Percentiles rank a stretch among this genome's conserved stretches.
These are phyloP conservation scores for Chydorus sphaericus DNA, from an alignment of 2,888 invertebrate genomes.

Conservation along the genomic window DNA sequence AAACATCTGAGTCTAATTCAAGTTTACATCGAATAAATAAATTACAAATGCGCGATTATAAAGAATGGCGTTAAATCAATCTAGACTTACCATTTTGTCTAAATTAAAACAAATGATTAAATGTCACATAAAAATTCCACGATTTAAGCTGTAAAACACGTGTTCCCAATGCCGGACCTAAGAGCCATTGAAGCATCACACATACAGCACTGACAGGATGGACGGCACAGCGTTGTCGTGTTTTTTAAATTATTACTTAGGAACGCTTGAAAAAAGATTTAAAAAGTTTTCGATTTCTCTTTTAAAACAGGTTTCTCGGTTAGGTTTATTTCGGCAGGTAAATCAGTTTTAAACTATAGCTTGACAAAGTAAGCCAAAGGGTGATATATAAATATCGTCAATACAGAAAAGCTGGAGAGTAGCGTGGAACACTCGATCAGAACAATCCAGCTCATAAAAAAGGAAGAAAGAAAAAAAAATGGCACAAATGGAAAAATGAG, in stretches of 20 bases:
- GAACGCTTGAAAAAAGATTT: too few relatives aligned
- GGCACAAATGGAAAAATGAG: neutral
- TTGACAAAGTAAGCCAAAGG: neutral
- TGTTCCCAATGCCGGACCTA: slow-evolving; percentile 20
- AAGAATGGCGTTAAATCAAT: slow-evolving; percentile 20
- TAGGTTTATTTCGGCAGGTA: neutral
- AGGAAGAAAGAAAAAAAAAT: neutral
- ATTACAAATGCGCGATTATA: too few relatives aligned
- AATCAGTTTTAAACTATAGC: neutral
- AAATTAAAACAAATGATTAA: neutral
- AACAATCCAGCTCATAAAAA: neutral
- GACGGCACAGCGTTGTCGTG: slow-evolving; percentile 32
- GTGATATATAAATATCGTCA: neutral
- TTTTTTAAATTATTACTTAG: too few relatives aligned
- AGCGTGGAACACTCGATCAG: too few relatives aligned
- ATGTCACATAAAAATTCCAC: neutral
- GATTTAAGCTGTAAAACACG: slow-evolving; percentile 3
- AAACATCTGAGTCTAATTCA: slow-evolving; percentile 44
- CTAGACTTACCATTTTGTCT: neutral
- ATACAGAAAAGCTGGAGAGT: neutral
- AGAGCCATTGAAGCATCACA: slow-evolving; percentile 46
- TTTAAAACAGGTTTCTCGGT: neutral
- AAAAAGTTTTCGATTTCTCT: neutral
- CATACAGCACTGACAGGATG: slow-evolving; percentile 27
- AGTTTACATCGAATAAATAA: neutral